phyloP scores from a whole-genome alignment of 2,113 vertebrate genomes.

The Petrocephalus zakoni region DNA sequence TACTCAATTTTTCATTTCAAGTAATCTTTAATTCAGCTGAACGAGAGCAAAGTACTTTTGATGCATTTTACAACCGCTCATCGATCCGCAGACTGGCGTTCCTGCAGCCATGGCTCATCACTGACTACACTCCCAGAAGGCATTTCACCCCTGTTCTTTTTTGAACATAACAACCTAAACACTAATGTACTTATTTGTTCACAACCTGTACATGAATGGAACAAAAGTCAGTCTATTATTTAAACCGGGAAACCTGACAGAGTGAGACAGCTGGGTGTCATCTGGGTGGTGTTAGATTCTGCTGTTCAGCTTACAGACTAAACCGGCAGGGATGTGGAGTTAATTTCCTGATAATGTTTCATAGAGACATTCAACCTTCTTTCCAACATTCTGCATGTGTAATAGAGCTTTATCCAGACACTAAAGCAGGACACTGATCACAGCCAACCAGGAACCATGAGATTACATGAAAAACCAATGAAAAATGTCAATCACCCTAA shows the following conservation, averaged over 20 bases:
- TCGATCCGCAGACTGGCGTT: neutral
- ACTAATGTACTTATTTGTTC: neutral
- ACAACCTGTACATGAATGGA: neutral
- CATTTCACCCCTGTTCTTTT: neutral
- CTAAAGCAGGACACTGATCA: neutral
- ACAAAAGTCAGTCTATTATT: neutral
- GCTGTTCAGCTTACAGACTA: neutral
- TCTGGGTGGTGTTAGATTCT: neutral
- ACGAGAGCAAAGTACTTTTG: neutral
- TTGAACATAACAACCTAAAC: neutral
- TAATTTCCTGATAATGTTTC: neutral
- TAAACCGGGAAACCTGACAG: neutral
- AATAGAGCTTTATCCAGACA: neutral
- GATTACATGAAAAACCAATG: neutral
- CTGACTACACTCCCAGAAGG: neutral
- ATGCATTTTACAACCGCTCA: neutral
- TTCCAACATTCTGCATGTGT: neutral
- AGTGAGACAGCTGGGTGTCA: neutral
- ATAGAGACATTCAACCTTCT: neutral
- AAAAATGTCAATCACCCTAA: neutral
- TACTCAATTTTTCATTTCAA: neutral
- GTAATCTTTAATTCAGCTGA: neutral
- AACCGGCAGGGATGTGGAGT: neutral
- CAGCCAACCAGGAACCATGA: neutral
- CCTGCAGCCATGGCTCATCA: neutral